Percentiles rank a stretch among this genome's conserved stretches.
These are phyloP conservation scores for Ctenoplectra terminalis DNA, from an alignment of 1,140 invertebrate genomes.

Conservation along the genomic window DNA sequence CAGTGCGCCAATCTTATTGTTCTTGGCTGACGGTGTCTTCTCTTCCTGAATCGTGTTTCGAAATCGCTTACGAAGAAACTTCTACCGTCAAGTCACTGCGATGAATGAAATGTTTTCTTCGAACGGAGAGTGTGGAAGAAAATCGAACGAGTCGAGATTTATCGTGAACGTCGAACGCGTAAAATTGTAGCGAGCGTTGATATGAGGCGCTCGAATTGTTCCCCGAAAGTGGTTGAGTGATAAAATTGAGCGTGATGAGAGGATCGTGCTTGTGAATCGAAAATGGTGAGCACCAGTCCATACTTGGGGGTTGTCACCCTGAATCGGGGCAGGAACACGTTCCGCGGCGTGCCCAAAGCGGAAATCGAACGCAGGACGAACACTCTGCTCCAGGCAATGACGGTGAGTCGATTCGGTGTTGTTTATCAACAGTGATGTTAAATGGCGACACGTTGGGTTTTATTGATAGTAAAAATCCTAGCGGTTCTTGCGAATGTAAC, in stretches of 20 bases:
- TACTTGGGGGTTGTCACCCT: slow-evolving; percentile 56
- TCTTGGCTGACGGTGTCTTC: slow-evolving; percentile 34
- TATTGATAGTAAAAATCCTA: too few relatives aligned
- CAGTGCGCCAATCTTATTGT: slow-evolving; percentile 47
- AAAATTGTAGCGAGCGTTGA: neutral
- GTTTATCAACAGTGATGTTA: too few relatives aligned
- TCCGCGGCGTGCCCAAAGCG: slow-evolving; percentile 90
- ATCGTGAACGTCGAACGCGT: neutral
- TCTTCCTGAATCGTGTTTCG: slow-evolving; percentile 41
- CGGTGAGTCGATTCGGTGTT: slow-evolving; percentile 84
- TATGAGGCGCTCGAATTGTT: neutral
- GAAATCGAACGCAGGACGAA: slow-evolving; percentile 88
- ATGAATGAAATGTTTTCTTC: neutral
- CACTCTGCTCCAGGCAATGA: slow-evolving; percentile 88
- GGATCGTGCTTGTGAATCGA: neutral
- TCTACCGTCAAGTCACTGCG: neutral
- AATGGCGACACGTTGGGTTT: too few relatives aligned
- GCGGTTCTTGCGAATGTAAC: too few relatives aligned
- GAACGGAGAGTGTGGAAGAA: neutral
- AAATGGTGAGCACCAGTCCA: slow-evolving; percentile 71
- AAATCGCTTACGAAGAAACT: neutral
- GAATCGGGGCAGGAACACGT: slow-evolving; percentile 83
- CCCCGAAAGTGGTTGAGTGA: neutral
- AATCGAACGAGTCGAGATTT: neutral
- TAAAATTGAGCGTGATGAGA: neutral